Evolutionary conservation across 2,888 invertebrate genomes (phyloP).

Genomic region (Nezara viridula): DNA sequence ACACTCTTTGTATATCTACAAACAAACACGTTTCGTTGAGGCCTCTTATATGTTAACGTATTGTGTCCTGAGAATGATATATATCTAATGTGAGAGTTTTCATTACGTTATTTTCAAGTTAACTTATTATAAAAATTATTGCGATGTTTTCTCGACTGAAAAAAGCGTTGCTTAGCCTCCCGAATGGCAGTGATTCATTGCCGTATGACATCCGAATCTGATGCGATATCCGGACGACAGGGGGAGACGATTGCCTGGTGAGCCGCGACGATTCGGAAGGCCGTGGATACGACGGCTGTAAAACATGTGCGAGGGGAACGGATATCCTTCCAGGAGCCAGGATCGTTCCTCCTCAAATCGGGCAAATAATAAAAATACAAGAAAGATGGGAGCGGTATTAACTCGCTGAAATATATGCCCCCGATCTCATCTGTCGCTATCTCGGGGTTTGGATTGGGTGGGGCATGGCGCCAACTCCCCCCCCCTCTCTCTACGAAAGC

Average conservation of each 20-base stretch:
- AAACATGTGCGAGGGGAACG: slow-evolving; percentile 41
- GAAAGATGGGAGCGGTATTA: background rate
- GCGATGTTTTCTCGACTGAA: background rate
- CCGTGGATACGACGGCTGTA: background rate
- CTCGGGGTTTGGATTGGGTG: background rate
- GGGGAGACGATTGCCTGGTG: background rate
- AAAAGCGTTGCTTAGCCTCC: background rate
- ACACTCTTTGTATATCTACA: too few relatives aligned
- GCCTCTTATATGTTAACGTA: too few relatives aligned
- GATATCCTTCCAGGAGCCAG: background rate
- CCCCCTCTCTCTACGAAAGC: background rate
- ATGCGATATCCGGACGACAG: background rate
- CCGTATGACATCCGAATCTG: slow-evolving; percentile 6
- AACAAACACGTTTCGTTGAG: too few relatives aligned
- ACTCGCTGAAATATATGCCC: slow-evolving; percentile 21
- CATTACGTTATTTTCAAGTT: too few relatives aligned
- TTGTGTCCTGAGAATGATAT: too few relatives aligned
- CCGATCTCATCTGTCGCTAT: slow-evolving; percentile 16
- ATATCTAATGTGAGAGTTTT: too few relatives aligned
- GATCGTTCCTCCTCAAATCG: slow-evolving; percentile 28
- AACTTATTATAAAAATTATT: too few relatives aligned
- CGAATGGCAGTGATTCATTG: background rate
- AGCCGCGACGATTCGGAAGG: background rate
- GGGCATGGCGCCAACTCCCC: background rate
- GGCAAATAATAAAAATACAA: slow-evolving; percentile 43